Conservation (phyloP, 2,797 vertebrate species). For the Micropoecilia bifurca region DNA sequence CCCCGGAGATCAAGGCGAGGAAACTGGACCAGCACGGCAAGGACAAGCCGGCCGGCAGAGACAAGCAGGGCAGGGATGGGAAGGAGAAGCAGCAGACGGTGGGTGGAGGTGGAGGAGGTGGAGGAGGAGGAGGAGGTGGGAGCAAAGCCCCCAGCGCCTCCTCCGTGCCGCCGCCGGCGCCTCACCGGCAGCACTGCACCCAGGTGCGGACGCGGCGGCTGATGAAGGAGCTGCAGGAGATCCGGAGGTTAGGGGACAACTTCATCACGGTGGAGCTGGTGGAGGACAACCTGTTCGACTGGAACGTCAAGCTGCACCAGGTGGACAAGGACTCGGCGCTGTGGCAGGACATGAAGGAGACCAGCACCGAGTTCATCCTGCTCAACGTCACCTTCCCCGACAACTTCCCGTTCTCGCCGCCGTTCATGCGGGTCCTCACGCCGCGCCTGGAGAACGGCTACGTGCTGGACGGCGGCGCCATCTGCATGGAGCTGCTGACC, state of each 20-base stretch:
- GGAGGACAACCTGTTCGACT: conserved; percentile 99
- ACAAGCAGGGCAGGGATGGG: conserved; percentile 82
- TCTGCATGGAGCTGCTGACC: conserved; percentile 99
- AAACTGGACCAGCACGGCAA: conserved; percentile 87
- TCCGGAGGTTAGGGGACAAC: conserved; percentile 95
- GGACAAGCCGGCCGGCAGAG: conserved; percentile 82
- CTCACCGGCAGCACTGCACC: conserved; percentile 93
- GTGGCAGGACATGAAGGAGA: conserved; percentile 99
- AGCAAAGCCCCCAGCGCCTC: conserved; percentile 81
- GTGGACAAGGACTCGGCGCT: conserved; percentile 99
- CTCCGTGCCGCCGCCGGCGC: conserved; percentile 83
- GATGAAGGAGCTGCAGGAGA: conserved; percentile 99
- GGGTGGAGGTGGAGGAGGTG: conserved; percentile 29
- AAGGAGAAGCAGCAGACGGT: conserved; percentile 82
- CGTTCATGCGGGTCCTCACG: conserved; percentile 98
- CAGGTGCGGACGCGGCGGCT: conserved; percentile 96
- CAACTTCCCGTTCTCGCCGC: conserved; percentile 99
- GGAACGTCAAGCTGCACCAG: conserved; percentile 99
- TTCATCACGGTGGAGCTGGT: conserved; percentile 99
- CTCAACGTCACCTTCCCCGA: conserved; percentile 99
- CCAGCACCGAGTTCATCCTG: conserved; percentile 97
- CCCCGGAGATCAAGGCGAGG: conserved; percentile 87
- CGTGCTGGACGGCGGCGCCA: conserved; percentile 98
- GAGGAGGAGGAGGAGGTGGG: conserved; percentile 23
- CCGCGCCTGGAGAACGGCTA: conserved; percentile 99